Evolutionary conservation across 2,888 invertebrate species (phyloP).

Genomic region (Lithosia quadra): DNA sequence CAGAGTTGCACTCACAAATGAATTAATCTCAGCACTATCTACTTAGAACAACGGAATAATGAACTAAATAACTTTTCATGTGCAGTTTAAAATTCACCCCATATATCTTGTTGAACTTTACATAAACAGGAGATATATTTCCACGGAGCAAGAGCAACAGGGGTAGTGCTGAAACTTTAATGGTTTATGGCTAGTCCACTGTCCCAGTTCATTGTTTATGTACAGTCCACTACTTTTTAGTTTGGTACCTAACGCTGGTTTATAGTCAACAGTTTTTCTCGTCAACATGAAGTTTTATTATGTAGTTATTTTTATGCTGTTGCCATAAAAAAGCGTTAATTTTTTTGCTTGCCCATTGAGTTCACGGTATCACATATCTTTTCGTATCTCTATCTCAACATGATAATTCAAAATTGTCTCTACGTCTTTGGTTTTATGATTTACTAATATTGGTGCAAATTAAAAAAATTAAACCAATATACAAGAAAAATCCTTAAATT

Average conservation of each 20-base stretch:
- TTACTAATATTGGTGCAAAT: no score
- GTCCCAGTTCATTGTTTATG: conserved; percentile 2
- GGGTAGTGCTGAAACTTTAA: conserved; percentile 9
- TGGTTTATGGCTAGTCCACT: conserved; percentile 18
- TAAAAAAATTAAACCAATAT: no score
- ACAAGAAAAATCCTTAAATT: no score
- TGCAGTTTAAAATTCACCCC: conserved; percentile 1
- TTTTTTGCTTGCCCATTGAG: no score
- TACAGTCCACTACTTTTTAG: background rate
- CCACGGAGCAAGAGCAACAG: background rate
- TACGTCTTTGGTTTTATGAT: no score
- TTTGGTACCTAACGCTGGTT: background rate
- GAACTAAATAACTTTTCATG: background rate
- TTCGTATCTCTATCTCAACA: no score
- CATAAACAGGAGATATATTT: conserved; percentile 10
- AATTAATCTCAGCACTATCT: background rate
- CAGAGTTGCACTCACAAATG: background rate
- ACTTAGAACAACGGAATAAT: background rate
- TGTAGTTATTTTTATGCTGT: background rate
- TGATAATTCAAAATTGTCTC: no score
- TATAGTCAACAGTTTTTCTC: background rate
- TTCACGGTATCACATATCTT: no score
- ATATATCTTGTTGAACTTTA: conserved; percentile 1
- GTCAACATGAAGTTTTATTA: background rate
- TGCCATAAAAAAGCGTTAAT: background rate